phyloP scores from a whole-genome alignment of 2,888 invertebrate genomes.

The Tetragnatha montana region DNA sequence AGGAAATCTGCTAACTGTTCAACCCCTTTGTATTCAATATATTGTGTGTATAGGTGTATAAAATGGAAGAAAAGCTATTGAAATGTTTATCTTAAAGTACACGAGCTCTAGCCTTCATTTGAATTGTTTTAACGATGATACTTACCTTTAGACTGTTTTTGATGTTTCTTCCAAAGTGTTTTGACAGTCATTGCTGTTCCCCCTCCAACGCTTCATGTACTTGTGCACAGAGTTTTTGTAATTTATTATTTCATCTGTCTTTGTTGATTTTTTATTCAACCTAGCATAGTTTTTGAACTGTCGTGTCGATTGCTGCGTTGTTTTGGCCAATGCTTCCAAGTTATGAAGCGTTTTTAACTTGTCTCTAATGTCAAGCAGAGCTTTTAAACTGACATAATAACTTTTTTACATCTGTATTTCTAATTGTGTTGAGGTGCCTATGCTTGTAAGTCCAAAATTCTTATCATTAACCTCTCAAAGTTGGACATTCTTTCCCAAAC shows the following conservation, averaged over 20 bases:
- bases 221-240: slow-evolving; percentile 67
- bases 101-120: background rate
- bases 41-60: slow-evolving; percentile 48
- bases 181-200: slow-evolving; percentile 66
- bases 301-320: slow-evolving; percentile 57
- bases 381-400: slow-evolving; percentile 69
- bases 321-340: slow-evolving; percentile 69
- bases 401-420: slow-evolving; percentile 69
- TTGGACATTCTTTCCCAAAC: slow-evolving; percentile 59
- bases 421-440: slow-evolving; percentile 69
- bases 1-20: slow-evolving; percentile 28
- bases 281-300: slow-evolving; percentile 54
- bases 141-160: slow-evolving; percentile 38
- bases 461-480: slow-evolving; percentile 53
- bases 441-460: slow-evolving; percentile 69
- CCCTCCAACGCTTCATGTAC: slow-evolving; percentile 60
- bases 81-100: slow-evolving; percentile 25
- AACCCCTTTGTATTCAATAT: slow-evolving; percentile 18
- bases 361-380: slow-evolving; percentile 67
- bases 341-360: slow-evolving; percentile 66
- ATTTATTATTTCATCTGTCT: slow-evolving; percentile 66
- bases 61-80: slow-evolving; percentile 22
- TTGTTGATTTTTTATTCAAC: slow-evolving; percentile 58
- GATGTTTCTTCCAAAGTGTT: slow-evolving; percentile 41
- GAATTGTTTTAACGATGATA: slow-evolving; percentile 37